Conservation (phyloP, 2,113 vertebrate species). For the Bucco capensis region DNA sequence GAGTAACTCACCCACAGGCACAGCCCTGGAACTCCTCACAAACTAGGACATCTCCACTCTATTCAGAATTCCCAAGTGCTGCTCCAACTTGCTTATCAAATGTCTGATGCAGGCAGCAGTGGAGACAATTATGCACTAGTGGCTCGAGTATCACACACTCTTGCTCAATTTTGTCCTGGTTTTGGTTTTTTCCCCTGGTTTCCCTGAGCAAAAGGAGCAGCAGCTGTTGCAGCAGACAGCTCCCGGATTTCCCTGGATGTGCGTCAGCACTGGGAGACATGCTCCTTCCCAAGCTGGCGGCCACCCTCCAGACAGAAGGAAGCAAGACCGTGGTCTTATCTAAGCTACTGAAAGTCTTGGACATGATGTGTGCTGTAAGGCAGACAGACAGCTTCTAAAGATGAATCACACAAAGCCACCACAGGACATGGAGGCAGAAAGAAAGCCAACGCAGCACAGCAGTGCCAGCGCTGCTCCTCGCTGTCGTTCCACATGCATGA, state of each 20-base stretch:
- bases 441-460: slow-evolving; percentile 8
- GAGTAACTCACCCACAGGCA: not conserved
- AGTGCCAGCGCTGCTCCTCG: slow-evolving; percentile 24
- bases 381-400: slow-evolving; percentile 59
- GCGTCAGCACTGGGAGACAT: slow-evolving; percentile 32
- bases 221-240: slow-evolving; percentile 60
- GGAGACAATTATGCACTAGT: not conserved
- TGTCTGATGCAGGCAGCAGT: not conserved
- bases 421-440: not conserved
- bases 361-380: not conserved
- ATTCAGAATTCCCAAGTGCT: not conserved
- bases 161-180: slow-evolving; percentile 17
- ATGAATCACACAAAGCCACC: slow-evolving; percentile 30
- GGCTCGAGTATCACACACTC: not conserved
- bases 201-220: not conserved
- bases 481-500: slow-evolving; percentile 13
- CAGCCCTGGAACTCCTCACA: not conserved
- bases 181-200: not conserved
- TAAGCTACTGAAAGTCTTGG: slow-evolving; percentile 52
- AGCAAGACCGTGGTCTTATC: slow-evolving; percentile 35
- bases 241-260: slow-evolving; percentile 60
- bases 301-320: slow-evolving; percentile 56
- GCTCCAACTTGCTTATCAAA: slow-evolving; percentile 32
- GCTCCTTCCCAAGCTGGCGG: slow-evolving; percentile 39
- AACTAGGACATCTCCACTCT: not conserved